These are phyloP conservation scores for Drymonia ruficornis DNA, from an alignment of 2,888 invertebrate species.

Conservation along the genomic window DNA sequence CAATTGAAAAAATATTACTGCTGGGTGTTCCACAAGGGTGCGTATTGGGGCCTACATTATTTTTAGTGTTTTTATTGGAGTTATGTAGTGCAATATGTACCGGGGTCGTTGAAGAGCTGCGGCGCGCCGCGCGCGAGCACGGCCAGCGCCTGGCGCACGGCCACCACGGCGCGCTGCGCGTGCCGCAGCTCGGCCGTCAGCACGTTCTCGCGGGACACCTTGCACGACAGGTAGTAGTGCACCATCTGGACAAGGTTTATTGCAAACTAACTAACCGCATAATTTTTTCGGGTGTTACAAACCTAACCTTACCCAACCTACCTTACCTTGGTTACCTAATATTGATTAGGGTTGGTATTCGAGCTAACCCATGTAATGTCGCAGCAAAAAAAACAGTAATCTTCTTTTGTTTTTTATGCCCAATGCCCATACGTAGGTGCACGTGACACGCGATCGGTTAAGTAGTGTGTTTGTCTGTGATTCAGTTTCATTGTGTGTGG, in stretches of 20 bases:
- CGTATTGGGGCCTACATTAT: background rate
- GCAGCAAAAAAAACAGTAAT: too few relatives aligned
- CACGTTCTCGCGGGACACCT: slow-evolving; percentile 89
- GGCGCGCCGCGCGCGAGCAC: slow-evolving; percentile 84
- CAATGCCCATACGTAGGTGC: too few relatives aligned
- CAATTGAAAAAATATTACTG: background rate
- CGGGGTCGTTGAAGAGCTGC: slow-evolving; percentile 75
- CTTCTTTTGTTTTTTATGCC: too few relatives aligned
- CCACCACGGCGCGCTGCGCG: slow-evolving; percentile 88
- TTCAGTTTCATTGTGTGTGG: too few relatives aligned
- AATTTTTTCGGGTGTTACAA: too few relatives aligned
- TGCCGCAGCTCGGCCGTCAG: slow-evolving; percentile 93
- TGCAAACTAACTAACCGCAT: too few relatives aligned
- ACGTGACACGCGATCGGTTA: too few relatives aligned
- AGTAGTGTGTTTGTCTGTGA: too few relatives aligned
- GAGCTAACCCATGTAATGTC: too few relatives aligned
- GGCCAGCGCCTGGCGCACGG: slow-evolving; percentile 89
- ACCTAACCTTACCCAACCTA: too few relatives aligned
- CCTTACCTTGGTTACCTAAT: too few relatives aligned
- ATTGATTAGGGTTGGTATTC: too few relatives aligned
- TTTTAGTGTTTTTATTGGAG: background rate
- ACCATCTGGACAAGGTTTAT: slow-evolving; percentile 75
- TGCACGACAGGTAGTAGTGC: slow-evolving; percentile 93
- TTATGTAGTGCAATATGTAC: slow-evolving; percentile 33
- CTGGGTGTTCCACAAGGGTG: background rate